Percentiles rank a stretch among this genome's conserved stretches.
Evolutionary conservation across 2,888 invertebrate species (phyloP).

Genomic region (Acronicta alni): DNA sequence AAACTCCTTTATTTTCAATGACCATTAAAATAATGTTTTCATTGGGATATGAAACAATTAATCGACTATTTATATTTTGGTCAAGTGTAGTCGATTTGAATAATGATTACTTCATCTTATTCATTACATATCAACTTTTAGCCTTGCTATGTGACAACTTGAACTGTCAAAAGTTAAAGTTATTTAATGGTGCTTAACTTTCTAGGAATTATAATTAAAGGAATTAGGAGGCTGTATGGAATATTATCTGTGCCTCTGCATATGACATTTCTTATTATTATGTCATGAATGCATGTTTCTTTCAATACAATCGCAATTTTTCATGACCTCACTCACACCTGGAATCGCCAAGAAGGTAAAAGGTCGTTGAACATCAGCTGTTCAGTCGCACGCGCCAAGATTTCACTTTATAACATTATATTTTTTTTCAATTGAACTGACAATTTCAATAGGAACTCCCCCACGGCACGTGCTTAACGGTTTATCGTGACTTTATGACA

Average conservation of each 20-base stretch:
- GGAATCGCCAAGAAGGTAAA: conserved; percentile 39
- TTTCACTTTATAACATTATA: conserved; percentile 43
- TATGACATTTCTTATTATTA: too few species aligned
- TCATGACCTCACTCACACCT: conserved; percentile 36
- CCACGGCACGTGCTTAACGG: conserved; percentile 53
- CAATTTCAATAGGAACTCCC: conserved; percentile 47
- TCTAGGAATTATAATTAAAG: too few species aligned
- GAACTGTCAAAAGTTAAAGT: too few species aligned
- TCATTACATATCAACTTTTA: too few species aligned
- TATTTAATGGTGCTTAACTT: too few species aligned
- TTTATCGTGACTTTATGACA: not conserved
- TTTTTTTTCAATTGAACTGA: conserved; percentile 39
- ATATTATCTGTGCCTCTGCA: not conserved
- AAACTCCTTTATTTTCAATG: conserved; percentile 3
- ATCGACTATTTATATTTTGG: not conserved
- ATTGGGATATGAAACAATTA: conserved; percentile 7
- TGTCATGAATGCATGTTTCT: conserved; percentile 11
- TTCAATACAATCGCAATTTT: not conserved
- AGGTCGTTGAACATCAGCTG: conserved; percentile 47
- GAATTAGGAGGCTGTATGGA: conserved; percentile 5
- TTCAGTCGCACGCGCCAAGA: conserved; percentile 49
- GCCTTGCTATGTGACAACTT: too few species aligned
- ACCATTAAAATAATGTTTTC: not conserved
- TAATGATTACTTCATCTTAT: too few species aligned
- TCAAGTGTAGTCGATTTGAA: too few species aligned